Evolutionary conservation across 2,113 vertebrate genomes (phyloP), one percentile per base, ranked within the genome.

Genomic region (Mandrillus leucophaeus): DNA sequence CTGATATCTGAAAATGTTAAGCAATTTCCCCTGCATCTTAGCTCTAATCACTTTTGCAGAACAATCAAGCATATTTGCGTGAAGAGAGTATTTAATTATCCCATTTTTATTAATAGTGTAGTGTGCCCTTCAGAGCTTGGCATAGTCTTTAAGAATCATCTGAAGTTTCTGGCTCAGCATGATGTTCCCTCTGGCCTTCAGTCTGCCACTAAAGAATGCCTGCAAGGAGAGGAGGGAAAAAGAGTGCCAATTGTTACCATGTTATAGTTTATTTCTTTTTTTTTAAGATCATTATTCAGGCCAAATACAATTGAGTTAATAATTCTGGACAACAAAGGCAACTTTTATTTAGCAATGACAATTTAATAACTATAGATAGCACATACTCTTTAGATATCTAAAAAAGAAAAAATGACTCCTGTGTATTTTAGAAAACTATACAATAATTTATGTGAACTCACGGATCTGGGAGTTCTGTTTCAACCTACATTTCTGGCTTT

Each of bases 101-200:
- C 95, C 88, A 1, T 61, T 89, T 68, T 93, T 86, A 79, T 6
- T 93, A 85, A 57, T 43, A 97, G 61, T 35, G 23, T 22, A 95
- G 85, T 20, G 43, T 59, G 70, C 22, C 95, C 80, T 97, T 99
- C 99, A 99, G 94, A 99, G 99, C 96, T 99, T 99, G 97, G 99
- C 99, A 11, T 99, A 97, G 96, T 99, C 99, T 98, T 99, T 99
- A 95, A 99, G 99, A 96, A 99, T 99, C 96, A 98, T 98, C 98
- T 99, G 99, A 98, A 99, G 97, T 93, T 99, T 99, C 99, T 99
- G 99, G 98, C 99, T 99, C 98, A 99, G 98, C 99, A 99, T 99
- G 98, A 99, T 98, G 97, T 99, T 99, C 89, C 99, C 99, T 98
- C 97, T 99, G 97, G 99, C 98, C 98, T 99, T 99, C 66, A 99